Percentiles rank a stretch among this genome's conserved stretches.
phyloP scores from a whole-genome alignment of 2,113 vertebrate genomes.

The Thamnophis sirtalis region DNA sequence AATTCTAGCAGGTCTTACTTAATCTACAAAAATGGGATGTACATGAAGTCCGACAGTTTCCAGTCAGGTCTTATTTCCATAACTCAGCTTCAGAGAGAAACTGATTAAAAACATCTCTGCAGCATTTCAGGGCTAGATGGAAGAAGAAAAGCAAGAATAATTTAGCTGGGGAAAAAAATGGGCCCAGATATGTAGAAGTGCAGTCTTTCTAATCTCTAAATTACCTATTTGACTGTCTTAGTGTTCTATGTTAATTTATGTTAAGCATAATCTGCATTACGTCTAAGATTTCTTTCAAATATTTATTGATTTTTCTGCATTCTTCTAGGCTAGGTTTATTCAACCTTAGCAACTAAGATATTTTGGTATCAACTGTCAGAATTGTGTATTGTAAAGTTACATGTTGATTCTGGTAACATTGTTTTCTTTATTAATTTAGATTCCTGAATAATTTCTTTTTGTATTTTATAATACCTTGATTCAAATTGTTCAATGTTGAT shows the following conservation, averaged over 20 bases:
- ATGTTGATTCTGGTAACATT: neutral
- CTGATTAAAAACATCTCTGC: neutral
- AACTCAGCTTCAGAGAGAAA: neutral
- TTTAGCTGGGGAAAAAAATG: neutral
- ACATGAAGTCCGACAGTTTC: neutral
- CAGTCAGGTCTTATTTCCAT: neutral
- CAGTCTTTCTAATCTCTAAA: neutral
- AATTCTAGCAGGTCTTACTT: neutral
- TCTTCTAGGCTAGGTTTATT: slow-evolving; percentile 21
- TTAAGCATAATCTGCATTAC: neutral
- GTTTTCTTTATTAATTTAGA: neutral
- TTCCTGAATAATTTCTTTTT: neutral
- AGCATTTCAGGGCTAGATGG: neutral
- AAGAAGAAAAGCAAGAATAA: neutral
- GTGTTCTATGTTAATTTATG: neutral
- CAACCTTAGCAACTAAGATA: neutral
- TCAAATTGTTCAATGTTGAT: neutral
- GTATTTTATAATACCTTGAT: neutral
- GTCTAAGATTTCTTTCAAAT: neutral
- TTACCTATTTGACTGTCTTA: neutral
- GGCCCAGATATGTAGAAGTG: neutral
- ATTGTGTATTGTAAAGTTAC: neutral
- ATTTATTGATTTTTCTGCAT: slow-evolving; percentile 9
- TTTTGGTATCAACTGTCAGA: neutral
- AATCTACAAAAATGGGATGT: neutral